Evolutionary conservation across 1,140 invertebrate species (phyloP), one percentile per base, ranked within the genome.

Genomic region (Drosophila punjabiensis): DNA sequence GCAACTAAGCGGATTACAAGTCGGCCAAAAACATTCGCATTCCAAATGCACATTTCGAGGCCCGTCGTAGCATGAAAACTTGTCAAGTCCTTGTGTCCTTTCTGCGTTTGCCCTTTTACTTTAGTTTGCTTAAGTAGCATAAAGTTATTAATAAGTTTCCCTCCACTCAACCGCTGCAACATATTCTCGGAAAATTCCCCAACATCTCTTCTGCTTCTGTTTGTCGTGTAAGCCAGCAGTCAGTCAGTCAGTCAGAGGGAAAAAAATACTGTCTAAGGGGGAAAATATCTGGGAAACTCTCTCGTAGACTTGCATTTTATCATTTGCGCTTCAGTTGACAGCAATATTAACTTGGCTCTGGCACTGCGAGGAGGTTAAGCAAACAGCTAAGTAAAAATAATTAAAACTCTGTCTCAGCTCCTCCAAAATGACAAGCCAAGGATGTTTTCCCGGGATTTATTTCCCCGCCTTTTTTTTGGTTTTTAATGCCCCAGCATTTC

Each of bases 111-210:
- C 77, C 76, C 37, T 52, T 81, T 73, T 74, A 28, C 50, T 80
- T 62, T 30, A 71, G 84, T 88, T 82, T 76, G 65, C 77, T 77
- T 83, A 88, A 81, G 85, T 78, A 81, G 77, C 85, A 89, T 89
- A 81, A 78, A 88, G 77, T 88, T 88, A 88, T 89, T 89, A 89
- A 89, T 89, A 89, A 89, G 86, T 90, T 81, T 82, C 56, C 37
- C 56, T 62, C 68, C 35, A 28, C 71, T 82, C 65, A 81, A 63
- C 83, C 80, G 39, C 55, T 70, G 32, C 66, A 69, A 65, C 64
- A 74, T 78, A 58, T 77, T 64, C 66, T 50, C 20, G 32, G 24
- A 13, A 30, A 48, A 30, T 20, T 28, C 16, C 18, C 55, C 47
- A 35, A 45, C n/a, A 52, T n/a, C 41, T 24, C 52, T 7, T 24